Evolutionary conservation across 1,140 invertebrate species (phyloP).

Genomic region (Magallana angulata): DNA sequence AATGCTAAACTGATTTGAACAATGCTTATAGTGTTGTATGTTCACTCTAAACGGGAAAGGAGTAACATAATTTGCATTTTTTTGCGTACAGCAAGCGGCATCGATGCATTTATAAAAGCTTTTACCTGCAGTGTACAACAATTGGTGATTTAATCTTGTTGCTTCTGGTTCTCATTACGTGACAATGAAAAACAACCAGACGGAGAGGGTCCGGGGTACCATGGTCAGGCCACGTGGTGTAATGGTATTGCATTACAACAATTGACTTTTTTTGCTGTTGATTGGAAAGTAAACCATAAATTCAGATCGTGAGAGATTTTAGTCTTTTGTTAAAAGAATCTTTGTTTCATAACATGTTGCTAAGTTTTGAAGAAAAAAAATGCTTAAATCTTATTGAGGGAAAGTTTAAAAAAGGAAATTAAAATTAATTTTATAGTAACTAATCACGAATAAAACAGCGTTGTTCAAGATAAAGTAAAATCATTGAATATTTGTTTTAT

Average conservation of each 20-base stretch:
- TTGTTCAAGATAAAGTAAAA: not conserved
- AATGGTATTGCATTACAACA: constrained; percentile 7
- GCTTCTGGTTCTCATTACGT: not conserved
- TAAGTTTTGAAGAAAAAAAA: not conserved
- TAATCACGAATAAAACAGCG: not conserved
- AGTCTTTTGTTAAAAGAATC: not conserved
- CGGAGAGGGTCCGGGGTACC: constrained; percentile 4
- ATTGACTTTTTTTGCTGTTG: not conserved
- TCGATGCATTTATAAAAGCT: too few relatives aligned
- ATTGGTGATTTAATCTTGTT: not conserved
- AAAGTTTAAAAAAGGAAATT: not conserved
- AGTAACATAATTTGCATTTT: too few relatives aligned
- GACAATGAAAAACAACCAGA: constrained; percentile 36
- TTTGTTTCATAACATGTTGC: too few relatives aligned
- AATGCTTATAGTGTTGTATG: too few relatives aligned
- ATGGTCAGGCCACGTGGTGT: constrained; percentile 47
- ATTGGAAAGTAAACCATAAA: not conserved
- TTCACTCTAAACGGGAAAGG: too few relatives aligned
- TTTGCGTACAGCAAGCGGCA: too few relatives aligned
- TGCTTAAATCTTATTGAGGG: not conserved
- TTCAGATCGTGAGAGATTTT: not conserved
- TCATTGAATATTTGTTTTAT: not conserved
- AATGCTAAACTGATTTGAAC: too few relatives aligned
- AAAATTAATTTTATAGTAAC: not conserved
- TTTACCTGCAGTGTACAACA: constrained; percentile 46